Percentiles rank a stretch among this genome's conserved stretches.
Evolutionary conservation across 2,113 vertebrate species (phyloP).

Genomic region (Urocolius indicus): DNA sequence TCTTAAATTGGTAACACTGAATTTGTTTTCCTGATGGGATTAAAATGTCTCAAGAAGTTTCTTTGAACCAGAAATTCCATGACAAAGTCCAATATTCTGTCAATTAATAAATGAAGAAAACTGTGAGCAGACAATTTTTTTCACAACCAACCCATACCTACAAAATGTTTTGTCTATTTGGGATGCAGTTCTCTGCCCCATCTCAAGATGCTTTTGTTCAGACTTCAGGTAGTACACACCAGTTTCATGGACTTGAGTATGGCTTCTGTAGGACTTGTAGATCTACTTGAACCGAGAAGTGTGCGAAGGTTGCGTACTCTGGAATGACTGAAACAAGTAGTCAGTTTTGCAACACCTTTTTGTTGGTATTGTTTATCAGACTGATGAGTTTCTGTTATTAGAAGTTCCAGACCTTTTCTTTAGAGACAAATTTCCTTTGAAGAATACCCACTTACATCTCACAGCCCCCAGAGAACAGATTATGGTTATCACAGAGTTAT

Average conservation of each 20-base stretch:
- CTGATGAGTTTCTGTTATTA: neutral
- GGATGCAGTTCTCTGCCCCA: rapidly evolving
- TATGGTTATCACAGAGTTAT: neutral
- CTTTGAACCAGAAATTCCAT: neutral
- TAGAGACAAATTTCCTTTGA: neutral
- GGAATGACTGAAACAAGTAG: neutral
- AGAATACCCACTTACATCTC: neutral
- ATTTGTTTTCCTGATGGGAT: neutral
- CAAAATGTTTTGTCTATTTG: neutral
- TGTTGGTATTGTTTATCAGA: neutral
- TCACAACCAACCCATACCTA: neutral
- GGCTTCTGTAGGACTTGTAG: neutral
- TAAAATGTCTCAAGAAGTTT: neutral
- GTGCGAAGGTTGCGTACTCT: neutral
- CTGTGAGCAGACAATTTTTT: neutral
- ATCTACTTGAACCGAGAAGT: neutral
- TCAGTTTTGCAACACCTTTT: neutral
- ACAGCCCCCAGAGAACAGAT: neutral
- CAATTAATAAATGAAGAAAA: neutral
- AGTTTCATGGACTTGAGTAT: neutral
- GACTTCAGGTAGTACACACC: neutral
- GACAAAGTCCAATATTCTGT: neutral
- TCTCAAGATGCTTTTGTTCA: neutral
- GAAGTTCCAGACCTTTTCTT: neutral
- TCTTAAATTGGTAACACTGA: neutral